Conservation (phyloP, 2,113 vertebrate genomes). For the Plotosus lineatus region DNA sequence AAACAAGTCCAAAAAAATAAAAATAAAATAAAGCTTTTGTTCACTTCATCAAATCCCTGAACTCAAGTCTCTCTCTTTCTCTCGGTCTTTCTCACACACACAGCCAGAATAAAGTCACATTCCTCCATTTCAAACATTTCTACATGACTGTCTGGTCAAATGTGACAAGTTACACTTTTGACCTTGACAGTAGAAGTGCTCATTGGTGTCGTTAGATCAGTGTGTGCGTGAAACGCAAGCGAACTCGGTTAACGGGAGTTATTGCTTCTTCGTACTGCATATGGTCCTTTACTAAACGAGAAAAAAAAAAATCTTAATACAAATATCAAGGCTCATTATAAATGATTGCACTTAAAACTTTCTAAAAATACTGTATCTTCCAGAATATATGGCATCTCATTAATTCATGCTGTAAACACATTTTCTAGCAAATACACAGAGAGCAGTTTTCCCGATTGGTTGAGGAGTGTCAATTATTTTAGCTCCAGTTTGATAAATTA, state of each 20-base stretch:
- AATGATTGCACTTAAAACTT: constrained; percentile 86
- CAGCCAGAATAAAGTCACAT: background rate
- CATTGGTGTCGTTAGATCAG: constrained; percentile 54
- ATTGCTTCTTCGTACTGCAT: constrained; percentile 82
- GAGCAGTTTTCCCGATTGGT: background rate
- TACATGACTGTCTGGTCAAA: constrained; percentile 53
- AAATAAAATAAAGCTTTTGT: constrained; percentile 70
- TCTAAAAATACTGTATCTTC: constrained; percentile 71
- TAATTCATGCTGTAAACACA: background rate
- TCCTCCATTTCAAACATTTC: constrained; percentile 47
- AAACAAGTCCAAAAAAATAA: constrained; percentile 50
- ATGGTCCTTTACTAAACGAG: constrained; percentile 73
- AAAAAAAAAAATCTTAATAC: constrained; percentile 74
- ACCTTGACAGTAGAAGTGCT: constrained; percentile 64
- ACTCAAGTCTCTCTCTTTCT: no score
- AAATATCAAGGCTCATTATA: constrained; percentile 82
- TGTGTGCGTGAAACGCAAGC: constrained; percentile 14
- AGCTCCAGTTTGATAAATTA: background rate
- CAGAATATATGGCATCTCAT: constrained; percentile 60
- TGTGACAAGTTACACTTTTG: constrained; percentile 47
- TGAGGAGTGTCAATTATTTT: background rate
- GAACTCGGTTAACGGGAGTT: constrained; percentile 59
- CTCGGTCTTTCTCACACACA: no score
- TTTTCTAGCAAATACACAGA: background rate
- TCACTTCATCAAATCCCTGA: constrained; percentile 60